A percentile compares a stretch with the other conserved stretches of the same genome.
phyloP scores from a whole-genome alignment of 2,113 vertebrate genomes.

The Coptodon bakossiorum region DNA sequence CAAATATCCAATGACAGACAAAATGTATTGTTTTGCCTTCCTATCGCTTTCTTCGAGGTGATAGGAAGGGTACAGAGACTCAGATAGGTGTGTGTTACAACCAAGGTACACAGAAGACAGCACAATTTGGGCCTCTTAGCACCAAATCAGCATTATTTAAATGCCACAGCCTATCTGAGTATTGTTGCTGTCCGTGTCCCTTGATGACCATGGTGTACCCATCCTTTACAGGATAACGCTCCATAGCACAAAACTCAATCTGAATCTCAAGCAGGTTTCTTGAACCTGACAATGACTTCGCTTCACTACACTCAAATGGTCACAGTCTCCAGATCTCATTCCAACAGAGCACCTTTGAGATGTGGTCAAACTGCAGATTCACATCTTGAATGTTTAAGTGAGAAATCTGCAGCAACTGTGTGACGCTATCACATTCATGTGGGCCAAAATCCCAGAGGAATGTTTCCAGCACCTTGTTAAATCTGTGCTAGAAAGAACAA shows the following conservation, averaged over 20 bases:
- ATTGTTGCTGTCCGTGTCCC: not conserved
- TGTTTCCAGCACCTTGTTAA: not conserved
- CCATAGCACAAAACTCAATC: not conserved
- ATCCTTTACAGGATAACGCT: not conserved
- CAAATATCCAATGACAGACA: not conserved
- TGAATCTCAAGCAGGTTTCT: not conserved
- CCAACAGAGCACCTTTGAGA: not conserved
- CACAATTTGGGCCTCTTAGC: not conserved
- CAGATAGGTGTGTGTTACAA: not conserved
- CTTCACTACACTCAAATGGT: not conserved
- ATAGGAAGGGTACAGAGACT: not conserved
- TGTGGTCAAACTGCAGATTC: not conserved
- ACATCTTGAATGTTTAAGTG: not conserved
- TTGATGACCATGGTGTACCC: not conserved
- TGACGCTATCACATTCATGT: not conserved
- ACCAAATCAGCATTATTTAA: not conserved
- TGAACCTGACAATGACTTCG: not conserved
- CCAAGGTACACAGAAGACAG: not conserved
- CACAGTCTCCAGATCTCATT: not conserved
- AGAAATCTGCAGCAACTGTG: not conserved
- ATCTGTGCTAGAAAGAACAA: not conserved
- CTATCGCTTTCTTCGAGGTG: not conserved
- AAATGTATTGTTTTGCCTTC: not conserved
- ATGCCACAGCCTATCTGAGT: not conserved
- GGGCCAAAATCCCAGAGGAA: not conserved